Conservation (phyloP, 1,140 invertebrate genomes). For the Polypedilum pembai region DNA sequence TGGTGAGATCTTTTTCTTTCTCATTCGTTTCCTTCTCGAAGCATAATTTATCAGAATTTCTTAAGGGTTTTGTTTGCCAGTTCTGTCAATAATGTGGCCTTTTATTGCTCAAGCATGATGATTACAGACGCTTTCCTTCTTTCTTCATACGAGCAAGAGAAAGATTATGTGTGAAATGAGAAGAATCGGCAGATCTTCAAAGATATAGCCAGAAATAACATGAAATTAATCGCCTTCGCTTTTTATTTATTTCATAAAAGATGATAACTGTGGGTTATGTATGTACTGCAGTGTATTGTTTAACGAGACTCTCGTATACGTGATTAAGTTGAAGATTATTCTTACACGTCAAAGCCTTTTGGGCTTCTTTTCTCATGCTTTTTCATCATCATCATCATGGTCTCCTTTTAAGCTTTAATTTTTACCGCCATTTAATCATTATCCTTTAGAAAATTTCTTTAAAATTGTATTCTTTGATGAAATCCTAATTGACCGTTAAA, state of each 20-base stretch:
- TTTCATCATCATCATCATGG: neutral
- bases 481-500: too few species aligned
- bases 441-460: neutral
- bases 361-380: conserved; percentile 10
- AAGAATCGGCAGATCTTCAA: neutral
- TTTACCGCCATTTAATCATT: neutral
- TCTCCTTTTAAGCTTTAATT: conserved; percentile 6
- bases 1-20: neutral
- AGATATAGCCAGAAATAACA: neutral
- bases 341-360: conserved; percentile 14
- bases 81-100: neutral
- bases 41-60: conserved; percentile 5
- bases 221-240: conserved; percentile 23
- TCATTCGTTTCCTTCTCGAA: neutral
- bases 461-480: too few species aligned
- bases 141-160: neutral
- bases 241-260: neutral
- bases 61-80: conserved; percentile 1
- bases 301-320: conserved; percentile 8
- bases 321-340: conserved; percentile 22
- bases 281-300: neutral
- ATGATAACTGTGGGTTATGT: conserved; percentile 25
- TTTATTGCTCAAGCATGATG: neutral
- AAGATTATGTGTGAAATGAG: conserved; percentile 28
- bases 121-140: neutral